Evolutionary conservation across 2,113 vertebrate genomes (phyloP).

Genomic region (Triplophysa siluroides): DNA sequence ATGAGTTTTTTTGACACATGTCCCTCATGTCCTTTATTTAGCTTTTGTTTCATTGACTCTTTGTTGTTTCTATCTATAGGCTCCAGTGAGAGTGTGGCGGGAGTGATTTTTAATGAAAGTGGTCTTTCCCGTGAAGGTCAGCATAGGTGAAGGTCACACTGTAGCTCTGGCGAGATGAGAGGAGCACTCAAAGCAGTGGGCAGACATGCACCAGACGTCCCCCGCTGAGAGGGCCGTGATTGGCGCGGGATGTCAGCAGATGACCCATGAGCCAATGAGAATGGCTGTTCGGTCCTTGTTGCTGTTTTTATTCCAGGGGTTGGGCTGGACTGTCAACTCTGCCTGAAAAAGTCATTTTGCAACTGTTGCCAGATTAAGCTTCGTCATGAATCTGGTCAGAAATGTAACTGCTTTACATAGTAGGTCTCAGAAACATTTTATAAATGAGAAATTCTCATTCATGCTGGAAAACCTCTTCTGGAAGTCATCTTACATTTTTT

Average conservation of each 20-base stretch:
- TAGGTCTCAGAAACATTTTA: too few relatives aligned
- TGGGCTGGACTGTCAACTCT: neutral
- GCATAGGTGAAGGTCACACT: constrained; percentile 54
- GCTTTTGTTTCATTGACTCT: neutral
- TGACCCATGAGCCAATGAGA: neutral
- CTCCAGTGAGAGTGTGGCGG: neutral
- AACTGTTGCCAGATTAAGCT: too few relatives aligned
- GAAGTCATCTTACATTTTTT: too few relatives aligned
- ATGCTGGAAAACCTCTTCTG: too few relatives aligned
- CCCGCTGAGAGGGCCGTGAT: constrained; percentile 51
- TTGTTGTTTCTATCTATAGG: neutral
- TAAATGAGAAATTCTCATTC: too few relatives aligned
- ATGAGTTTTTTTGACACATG: neutral
- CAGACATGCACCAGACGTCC: constrained; percentile 38
- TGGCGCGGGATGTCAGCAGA: neutral
- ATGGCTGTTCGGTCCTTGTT: neutral
- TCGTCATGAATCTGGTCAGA: too few relatives aligned
- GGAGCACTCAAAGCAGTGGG: constrained; percentile 56
- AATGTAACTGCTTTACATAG: too few relatives aligned
- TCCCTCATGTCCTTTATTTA: neutral
- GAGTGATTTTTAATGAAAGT: neutral
- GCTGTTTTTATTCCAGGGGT: neutral
- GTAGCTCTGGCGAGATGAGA: constrained; percentile 50
- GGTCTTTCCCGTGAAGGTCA: constrained; percentile 10
- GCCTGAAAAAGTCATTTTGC: neutral